A percentile compares a stretch with the other conserved stretches of the same genome.
phyloP scores from a whole-genome alignment of 2,113 vertebrate genomes.

The Ammodytes dubius region DNA sequence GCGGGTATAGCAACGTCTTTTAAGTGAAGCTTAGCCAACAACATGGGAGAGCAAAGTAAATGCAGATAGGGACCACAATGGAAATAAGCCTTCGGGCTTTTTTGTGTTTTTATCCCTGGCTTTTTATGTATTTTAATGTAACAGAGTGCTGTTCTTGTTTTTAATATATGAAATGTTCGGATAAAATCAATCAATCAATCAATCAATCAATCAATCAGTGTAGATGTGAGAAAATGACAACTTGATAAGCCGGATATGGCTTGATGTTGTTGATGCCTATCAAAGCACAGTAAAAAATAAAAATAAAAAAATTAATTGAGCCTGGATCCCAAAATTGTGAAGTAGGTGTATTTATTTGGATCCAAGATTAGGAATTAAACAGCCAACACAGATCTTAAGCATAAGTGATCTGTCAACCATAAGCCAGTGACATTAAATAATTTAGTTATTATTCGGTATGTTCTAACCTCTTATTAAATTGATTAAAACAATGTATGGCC shows the following conservation, averaged over 20 bases:
- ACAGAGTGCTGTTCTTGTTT: no score
- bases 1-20: slow-evolving; percentile 68
- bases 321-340: background rate
- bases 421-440: slow-evolving; percentile 10
- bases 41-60: slow-evolving; percentile 51
- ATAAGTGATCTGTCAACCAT: background rate
- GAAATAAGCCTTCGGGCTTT: no score
- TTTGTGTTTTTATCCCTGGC: no score
- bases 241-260: slow-evolving; percentile 35
- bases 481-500: slow-evolving; percentile 11
- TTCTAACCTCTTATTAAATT: slow-evolving; percentile 5
- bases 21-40: slow-evolving; percentile 66
- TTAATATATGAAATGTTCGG: no score
- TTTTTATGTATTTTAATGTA: no score
- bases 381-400: background rate
- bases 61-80: background rate
- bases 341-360: background rate
- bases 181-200: no score
- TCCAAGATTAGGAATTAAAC: background rate
- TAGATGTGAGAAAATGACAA: slow-evolving; percentile 63
- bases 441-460: slow-evolving; percentile 5
- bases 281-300: background rate
- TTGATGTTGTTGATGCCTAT: background rate
- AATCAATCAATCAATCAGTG: slow-evolving; percentile 20
- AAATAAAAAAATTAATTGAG: background rate